These are phyloP conservation scores for Perccottus glenii DNA, from an alignment of 2,113 vertebrate species.

Conservation along the genomic window DNA sequence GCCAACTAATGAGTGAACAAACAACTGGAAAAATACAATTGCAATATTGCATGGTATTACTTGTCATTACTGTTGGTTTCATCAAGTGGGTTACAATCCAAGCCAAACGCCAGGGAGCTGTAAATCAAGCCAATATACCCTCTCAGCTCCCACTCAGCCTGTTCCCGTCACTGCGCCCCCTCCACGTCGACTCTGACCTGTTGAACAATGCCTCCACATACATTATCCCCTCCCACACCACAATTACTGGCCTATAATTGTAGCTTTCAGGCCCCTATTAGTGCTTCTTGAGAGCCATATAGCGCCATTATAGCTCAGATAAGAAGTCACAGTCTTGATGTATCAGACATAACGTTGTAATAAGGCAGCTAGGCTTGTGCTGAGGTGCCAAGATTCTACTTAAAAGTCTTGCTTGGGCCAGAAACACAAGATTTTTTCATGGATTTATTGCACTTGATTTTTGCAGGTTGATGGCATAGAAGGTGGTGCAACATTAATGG, in stretches of 20 bases:
- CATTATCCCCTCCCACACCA: slow-evolving; percentile 58
- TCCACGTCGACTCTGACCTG: slow-evolving; percentile 41
- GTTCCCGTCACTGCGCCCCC: slow-evolving; percentile 18
- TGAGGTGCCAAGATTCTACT: slow-evolving; percentile 16
- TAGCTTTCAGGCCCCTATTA: slow-evolving; percentile 46
- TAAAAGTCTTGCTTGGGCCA: background rate
- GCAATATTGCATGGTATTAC: too few relatives aligned
- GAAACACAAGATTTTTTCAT: slow-evolving; percentile 4
- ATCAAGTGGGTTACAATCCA: slow-evolving; percentile 49
- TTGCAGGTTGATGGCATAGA: too few relatives aligned
- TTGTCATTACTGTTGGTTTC: too few relatives aligned
- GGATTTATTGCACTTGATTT: background rate
- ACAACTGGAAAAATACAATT: too few relatives aligned
- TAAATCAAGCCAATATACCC: slow-evolving; percentile 46
- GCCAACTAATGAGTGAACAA: too few relatives aligned
- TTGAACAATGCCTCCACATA: slow-evolving; percentile 38
- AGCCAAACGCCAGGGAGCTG: background rate
- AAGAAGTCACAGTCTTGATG: slow-evolving; percentile 29
- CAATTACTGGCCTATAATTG: slow-evolving; percentile 65
- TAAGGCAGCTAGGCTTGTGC: slow-evolving; percentile 24
- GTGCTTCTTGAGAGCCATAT: slow-evolving; percentile 48
- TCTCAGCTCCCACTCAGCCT: slow-evolving; percentile 10
- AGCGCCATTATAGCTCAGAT: slow-evolving; percentile 32
- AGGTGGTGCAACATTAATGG: too few relatives aligned
- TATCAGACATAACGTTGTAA: slow-evolving; percentile 24